Conservation (phyloP, 1,140 invertebrate genomes). For the Aphelenchoides fujianensis region DNA sequence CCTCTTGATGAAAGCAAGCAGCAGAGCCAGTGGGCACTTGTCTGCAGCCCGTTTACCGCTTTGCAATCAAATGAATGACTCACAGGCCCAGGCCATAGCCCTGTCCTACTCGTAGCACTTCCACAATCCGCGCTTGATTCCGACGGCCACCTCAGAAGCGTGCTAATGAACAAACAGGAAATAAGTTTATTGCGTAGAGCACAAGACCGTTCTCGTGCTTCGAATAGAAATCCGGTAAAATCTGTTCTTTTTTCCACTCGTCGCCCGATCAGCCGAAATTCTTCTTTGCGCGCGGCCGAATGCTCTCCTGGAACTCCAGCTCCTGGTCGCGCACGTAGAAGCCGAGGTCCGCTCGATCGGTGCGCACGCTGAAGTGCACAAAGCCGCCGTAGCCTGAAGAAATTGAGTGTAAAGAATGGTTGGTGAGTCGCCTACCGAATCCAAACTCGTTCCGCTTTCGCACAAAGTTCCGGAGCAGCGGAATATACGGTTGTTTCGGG, state of each 20-base stretch:
- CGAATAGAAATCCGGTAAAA: background rate
- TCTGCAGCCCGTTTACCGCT: too few species aligned
- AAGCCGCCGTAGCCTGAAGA: background rate
- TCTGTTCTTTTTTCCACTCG: too few species aligned
- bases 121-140: too few species aligned
- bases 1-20: too few species aligned
- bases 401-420: too few species aligned
- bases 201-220: background rate
- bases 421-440: background rate
- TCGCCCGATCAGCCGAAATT: background rate
- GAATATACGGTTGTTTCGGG: background rate
- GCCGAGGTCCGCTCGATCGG: background rate
- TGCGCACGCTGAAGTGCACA: background rate
- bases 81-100: too few species aligned
- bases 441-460: background rate
- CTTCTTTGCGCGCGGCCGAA: conserved; percentile 2
- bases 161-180: background rate
- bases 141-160: background rate
- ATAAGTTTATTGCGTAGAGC: conserved; percentile 16
- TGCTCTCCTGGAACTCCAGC: conserved; percentile 7
- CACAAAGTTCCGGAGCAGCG: background rate
- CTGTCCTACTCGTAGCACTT: too few species aligned
- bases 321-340: conserved; percentile 4
- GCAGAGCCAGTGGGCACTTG: too few species aligned
- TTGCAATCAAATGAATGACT: too few species aligned